Evolutionary conservation across 2,113 vertebrate genomes (phyloP), one percentile per base, ranked within the genome.

Genomic region (Eonycteris spelaea): DNA sequence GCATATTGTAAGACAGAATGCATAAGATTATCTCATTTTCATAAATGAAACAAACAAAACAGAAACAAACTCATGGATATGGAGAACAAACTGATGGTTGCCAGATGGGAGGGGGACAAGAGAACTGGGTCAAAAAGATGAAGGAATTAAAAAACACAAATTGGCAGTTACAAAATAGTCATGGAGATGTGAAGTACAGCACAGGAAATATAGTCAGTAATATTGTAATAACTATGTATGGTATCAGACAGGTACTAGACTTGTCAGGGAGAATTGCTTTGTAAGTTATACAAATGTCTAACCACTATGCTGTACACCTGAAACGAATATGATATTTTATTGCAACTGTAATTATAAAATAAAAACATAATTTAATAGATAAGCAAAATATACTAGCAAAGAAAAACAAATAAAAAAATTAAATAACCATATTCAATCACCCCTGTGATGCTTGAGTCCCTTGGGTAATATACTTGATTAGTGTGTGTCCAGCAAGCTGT

Each of bases 21-120:
- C 22, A 89, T 95, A 96, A 90, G 92, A 95, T 95, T 53, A 78
- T n/a, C 28, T 26, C 45, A 19, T 86, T 77, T 93, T 85, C 78
- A 12, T 75, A 82, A 95, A 88, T 88, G n/a, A n/a, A n/a, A 61
- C 8, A 61, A 61, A 28, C 59, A 61, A 61, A 61, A 26, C 59
- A 61, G 26, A 61, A 61, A 30, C 59, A 61, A 12, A 30, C 2
- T 63, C 28, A 63, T 30, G 28, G 59, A 63, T 63, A 26, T 63
- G 28, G 59, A 63, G 59, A 30, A 63, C 59, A 63, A 63, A 63
- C 57, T 71, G 38, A 71, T 14, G 38, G 38, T 71, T 71, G 22
- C 22, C 70, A 71, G 22, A 28, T 71, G 70, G 70, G 22, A 43
- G 70, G 38, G 16, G 7, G 11, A 7, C 24, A 7, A 59, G 75